Percentiles rank a stretch among this genome's conserved stretches.
Evolutionary conservation across 2,113 vertebrate genomes (phyloP).

Genomic region (Coregonus clupeaformis): DNA sequence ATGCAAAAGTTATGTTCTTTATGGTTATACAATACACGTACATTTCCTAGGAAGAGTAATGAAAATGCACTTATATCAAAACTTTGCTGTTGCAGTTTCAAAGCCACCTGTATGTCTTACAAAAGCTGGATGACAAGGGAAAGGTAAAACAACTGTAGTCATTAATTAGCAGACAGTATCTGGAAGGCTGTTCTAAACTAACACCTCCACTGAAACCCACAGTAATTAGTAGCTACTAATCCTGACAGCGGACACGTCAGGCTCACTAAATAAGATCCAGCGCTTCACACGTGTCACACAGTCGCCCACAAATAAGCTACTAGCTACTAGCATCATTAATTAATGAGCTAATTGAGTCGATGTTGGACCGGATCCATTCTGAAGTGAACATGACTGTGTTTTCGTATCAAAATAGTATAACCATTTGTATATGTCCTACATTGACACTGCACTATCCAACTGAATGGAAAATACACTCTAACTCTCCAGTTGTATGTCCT

Average conservation of each 20-base stretch:
- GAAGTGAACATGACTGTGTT: too few relatives aligned
- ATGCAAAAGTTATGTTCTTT: too few relatives aligned
- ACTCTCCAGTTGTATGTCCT: background rate
- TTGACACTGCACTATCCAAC: background rate
- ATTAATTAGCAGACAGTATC: slow-evolving; percentile 42
- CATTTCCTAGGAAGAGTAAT: background rate
- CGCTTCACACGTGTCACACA: background rate
- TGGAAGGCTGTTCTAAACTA: slow-evolving; percentile 49
- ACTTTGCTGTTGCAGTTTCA: background rate
- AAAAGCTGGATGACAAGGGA: background rate
- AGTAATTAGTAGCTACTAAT: slow-evolving; percentile 62
- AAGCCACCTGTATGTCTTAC: background rate
- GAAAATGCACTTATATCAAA: background rate
- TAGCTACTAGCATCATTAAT: slow-evolving; percentile 18
- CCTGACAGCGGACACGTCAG: slow-evolving; percentile 40
- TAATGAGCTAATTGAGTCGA: slow-evolving; percentile 17
- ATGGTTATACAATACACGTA: too few relatives aligned
- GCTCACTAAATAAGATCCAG: slow-evolving; percentile 28
- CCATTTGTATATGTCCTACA: background rate
- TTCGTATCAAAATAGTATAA: too few relatives aligned
- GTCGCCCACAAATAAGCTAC: background rate
- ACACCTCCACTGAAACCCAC: slow-evolving; percentile 53
- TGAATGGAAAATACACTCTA: background rate
- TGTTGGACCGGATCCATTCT: background rate
- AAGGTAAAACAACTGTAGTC: slow-evolving; percentile 13